Conservation (phyloP, 2,113 vertebrate genomes). For the Bubo scandiacus region DNA sequence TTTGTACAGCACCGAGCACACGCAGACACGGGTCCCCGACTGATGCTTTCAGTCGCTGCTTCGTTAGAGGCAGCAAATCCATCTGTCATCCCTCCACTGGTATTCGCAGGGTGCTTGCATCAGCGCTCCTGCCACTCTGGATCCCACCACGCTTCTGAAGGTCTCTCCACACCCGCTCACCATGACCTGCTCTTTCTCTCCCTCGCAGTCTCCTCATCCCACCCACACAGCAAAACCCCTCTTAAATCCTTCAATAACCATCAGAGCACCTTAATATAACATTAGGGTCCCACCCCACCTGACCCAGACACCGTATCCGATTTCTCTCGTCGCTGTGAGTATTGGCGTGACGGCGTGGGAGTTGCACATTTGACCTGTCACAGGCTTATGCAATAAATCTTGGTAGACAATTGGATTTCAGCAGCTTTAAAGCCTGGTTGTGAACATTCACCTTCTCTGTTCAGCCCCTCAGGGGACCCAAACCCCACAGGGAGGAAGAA, state of each 20-base stretch:
- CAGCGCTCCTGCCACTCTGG: not conserved
- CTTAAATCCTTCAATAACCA: not conserved
- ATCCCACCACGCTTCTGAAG: not conserved
- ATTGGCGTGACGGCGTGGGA: accelerated
- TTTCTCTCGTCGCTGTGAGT: not conserved
- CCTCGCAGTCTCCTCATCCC: not conserved
- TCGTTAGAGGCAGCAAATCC: not conserved
- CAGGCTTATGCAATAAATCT: not conserved
- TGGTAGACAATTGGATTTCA: not conserved
- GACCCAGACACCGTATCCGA: not conserved
- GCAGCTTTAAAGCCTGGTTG: not conserved
- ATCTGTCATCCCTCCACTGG: accelerated
- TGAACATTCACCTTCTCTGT: not conserved
- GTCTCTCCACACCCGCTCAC: not conserved
- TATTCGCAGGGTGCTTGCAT: not conserved
- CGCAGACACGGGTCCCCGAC: accelerated
- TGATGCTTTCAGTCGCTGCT: not conserved
- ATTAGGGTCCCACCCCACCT: not conserved
- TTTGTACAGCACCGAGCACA: not conserved
- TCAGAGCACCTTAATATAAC: not conserved
- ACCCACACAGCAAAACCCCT: not conserved
- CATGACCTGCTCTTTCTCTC: not conserved
- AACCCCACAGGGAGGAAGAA: not conserved
- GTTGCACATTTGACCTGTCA: not conserved
- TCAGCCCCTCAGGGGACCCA: not conserved